These are phyloP conservation scores for Zygaena filipendulae DNA, from an alignment of 2,888 invertebrate species.

Conservation along the genomic window DNA sequence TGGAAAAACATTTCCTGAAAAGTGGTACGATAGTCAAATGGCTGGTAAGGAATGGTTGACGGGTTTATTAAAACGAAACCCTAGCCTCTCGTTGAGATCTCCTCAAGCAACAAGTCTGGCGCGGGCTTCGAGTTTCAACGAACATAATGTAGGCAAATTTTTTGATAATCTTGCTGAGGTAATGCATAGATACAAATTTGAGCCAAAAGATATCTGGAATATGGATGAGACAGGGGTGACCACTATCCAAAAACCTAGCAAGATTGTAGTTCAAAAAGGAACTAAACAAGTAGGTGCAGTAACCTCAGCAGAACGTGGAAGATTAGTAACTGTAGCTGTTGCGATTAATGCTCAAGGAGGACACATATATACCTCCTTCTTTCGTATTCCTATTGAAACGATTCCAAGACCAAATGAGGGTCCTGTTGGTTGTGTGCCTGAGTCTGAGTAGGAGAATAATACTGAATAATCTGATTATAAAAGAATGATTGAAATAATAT, in stretches of 20 bases:
- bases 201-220: slow-evolving; percentile 12
- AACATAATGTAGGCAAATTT: slow-evolving; percentile 11
- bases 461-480: slow-evolving; percentile 10
- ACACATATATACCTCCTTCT: slow-evolving; percentile 1
- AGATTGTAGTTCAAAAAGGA: slow-evolving; percentile 9
- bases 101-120: slow-evolving; percentile 14
- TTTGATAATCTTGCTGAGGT: slow-evolving; percentile 13
- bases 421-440: slow-evolving; percentile 13
- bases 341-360: slow-evolving; percentile 11
- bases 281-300: slow-evolving; percentile 12
- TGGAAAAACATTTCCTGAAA: slow-evolving; percentile 4
- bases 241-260: slow-evolving; percentile 13
- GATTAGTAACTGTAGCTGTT: slow-evolving; percentile 11
- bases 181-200: slow-evolving; percentile 11
- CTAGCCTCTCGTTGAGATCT: slow-evolving; percentile 7
- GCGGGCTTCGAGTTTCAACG: slow-evolving; percentile 12
- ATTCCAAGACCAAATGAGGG: slow-evolving; percentile 16
- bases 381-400: slow-evolving; percentile 12
- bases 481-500: too few species aligned
- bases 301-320: slow-evolving; percentile 14
- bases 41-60: slow-evolving; percentile 12
- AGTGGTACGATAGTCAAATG: slow-evolving; percentile 10
- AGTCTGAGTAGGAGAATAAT: too few species aligned
- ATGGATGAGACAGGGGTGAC: slow-evolving; percentile 16
- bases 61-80: slow-evolving; percentile 10